Evolutionary conservation across 2,797 vertebrate species (phyloP).

Genomic region (Todus mexicanus): DNA sequence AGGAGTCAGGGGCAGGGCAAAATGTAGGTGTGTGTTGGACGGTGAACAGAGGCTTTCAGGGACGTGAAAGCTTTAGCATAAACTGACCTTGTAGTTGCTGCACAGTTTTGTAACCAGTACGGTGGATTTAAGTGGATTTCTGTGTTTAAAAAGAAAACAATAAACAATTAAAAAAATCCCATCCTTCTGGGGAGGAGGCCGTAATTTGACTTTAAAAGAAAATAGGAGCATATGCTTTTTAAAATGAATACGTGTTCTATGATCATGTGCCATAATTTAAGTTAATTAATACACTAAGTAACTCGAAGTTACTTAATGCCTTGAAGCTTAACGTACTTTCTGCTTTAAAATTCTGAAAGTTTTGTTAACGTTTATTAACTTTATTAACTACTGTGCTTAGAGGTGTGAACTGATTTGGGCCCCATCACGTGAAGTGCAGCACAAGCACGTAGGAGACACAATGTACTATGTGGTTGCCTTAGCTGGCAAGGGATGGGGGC

Average conservation of each 20-base stretch:
- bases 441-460: not conserved
- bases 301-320: not conserved
- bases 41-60: not conserved
- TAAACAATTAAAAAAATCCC: too few species aligned
- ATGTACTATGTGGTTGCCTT: not conserved
- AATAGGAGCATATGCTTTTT: not conserved
- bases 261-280: not conserved
- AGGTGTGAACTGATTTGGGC: not conserved
- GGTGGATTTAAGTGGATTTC: not conserved
- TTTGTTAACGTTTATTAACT: not conserved
- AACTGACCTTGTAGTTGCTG: not conserved
- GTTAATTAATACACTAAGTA: not conserved
- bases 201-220: not conserved
- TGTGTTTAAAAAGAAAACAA: not conserved
- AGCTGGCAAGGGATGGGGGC: not conserved
- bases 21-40: not conserved
- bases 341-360: not conserved
- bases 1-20: not conserved
- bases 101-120: not conserved
- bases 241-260: not conserved
- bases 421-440: not conserved
- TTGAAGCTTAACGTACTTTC: not conserved
- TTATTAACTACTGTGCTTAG: not conserved
- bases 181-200: not conserved
- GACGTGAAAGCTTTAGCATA: not conserved